phyloP scores from a whole-genome alignment of 2,888 invertebrate species.

The Notodonta ziczac region DNA sequence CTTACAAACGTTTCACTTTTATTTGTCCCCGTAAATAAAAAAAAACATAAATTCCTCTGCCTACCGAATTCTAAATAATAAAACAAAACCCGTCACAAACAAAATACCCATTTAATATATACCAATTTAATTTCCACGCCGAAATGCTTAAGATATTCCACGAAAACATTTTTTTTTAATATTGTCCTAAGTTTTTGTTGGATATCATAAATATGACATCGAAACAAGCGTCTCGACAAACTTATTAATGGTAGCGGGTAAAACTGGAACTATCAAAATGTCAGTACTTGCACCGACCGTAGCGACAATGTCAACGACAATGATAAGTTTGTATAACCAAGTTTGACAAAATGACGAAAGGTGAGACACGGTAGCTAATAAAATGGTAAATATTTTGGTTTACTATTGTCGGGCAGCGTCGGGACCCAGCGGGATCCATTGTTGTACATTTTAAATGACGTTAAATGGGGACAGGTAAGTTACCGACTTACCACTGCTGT shows the following conservation, averaged over 20 bases:
- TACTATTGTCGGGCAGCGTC: constrained; percentile 45
- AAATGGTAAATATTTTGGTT: constrained; percentile 75
- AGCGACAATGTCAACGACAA: background rate
- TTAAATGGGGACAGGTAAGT: constrained; percentile 5
- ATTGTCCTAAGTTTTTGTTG: constrained; percentile 33
- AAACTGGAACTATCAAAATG: background rate
- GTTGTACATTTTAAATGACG: background rate
- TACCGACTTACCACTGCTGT: too few species aligned
- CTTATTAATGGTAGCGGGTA: background rate
- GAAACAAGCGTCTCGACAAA: constrained; percentile 33
- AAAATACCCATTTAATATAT: constrained; percentile 11
- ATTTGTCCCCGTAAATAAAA: background rate
- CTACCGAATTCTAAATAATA: constrained; percentile 13
- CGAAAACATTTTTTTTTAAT: constrained; percentile 23
- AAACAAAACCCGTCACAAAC: constrained; percentile 13
- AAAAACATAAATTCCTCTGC: background rate
- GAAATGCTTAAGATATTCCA: constrained; percentile 16
- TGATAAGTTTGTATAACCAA: background rate
- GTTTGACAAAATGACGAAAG: constrained; percentile 9
- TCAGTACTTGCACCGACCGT: background rate
- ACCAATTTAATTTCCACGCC: constrained; percentile 12
- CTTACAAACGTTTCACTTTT: background rate
- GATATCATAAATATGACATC: constrained; percentile 42
- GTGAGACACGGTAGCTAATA: constrained; percentile 37
- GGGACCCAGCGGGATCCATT: constrained; percentile 32